Base-by-base conservation (phyloP, 2,113 vertebrate species). In the Grammomys dolichurus region DNA sequence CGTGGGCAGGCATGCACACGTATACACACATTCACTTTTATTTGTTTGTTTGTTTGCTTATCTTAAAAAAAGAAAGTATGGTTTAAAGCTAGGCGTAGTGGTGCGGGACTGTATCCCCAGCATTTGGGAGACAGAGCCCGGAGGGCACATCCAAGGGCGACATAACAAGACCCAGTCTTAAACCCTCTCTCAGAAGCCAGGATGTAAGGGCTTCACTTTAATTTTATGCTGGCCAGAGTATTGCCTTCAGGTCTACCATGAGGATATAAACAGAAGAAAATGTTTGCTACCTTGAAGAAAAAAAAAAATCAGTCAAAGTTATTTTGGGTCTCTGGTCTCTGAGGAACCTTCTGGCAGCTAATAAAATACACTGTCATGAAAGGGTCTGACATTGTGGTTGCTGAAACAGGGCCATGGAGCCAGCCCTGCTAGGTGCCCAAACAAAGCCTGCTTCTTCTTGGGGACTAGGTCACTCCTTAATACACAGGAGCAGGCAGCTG, bases 331-430 rank as follows among this genome's bases (percentile, higher is more conserved):
- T 84, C 70, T 87, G 67, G 93, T 65, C 86, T 84, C 76, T 87
- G 63, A 19, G 77, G 36, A 88, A 69, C n/a, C 93, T 96, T 84
- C 94, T 94, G 33, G 73, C 43, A 69, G 89, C 26, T 87, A 63
- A 86, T 10, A 88, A 78, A 43, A 90, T 33, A 73, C 51, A n/a
- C 28, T 95, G 63, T 65, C 69, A 54, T 80, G 26, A 70, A 43
- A 28, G n/a, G 67, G 31, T 3, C 69, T 86, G 63, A 33, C n/a
- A 46, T 31, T 28, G 24, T 17, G 33, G 46, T 51, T 36, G 17
- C 70, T 51, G 72, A 54, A 33, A 76, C 76, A 92, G 58, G 65
- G 69, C 20, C 51, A 63, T 91, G 20, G 9, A 51, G 58, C 16
- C 51, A 63, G 43, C 20, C 72, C 46, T 70, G 46, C 46, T 54